A percentile compares a stretch with the other conserved stretches of the same genome.
These are phyloP conservation scores for Myxocyprinus asiaticus DNA, from an alignment of 2,113 vertebrate species.

Conservation along the genomic window DNA sequence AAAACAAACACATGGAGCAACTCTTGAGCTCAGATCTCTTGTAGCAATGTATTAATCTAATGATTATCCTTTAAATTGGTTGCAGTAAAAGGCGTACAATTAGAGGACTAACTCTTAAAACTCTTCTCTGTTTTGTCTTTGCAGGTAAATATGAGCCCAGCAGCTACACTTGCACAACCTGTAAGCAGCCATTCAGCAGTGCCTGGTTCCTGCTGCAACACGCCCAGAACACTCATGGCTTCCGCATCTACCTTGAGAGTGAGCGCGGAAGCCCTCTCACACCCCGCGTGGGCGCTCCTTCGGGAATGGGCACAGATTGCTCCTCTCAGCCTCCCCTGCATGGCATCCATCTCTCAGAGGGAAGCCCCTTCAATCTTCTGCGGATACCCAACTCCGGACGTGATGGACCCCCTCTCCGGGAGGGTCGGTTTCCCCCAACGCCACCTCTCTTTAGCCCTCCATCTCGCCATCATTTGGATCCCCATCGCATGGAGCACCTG, in stretches of 20 bases:
- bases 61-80: not conserved
- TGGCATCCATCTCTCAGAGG: slow-evolving; percentile 98
- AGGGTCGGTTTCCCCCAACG: slow-evolving; percentile 94
- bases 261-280: slow-evolving; percentile 98
- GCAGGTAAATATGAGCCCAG: slow-evolving; percentile 99
- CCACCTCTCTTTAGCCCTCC: slow-evolving; percentile 98
- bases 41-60: not conserved
- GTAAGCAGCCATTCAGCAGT: slow-evolving; percentile 98
- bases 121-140: slow-evolving; percentile 55
- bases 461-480: slow-evolving; percentile 97
- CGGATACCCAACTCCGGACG: slow-evolving; percentile 96
- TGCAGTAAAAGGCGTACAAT: not conserved
- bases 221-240: slow-evolving; percentile 98
- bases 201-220: slow-evolving; percentile 99
- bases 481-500: slow-evolving; percentile 95
- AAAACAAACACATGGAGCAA: not conserved
- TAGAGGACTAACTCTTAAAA: not conserved
- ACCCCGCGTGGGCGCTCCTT: slow-evolving; percentile 94
- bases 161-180: slow-evolving; percentile 99
- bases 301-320: slow-evolving; percentile 94
- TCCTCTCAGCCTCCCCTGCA: slow-evolving; percentile 96
- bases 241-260: slow-evolving; percentile 99
- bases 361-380: slow-evolving; percentile 98
- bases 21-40: not conserved
- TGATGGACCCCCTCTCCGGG: slow-evolving; percentile 84